Evolutionary conservation across 2,113 vertebrate species (phyloP), one percentile per base, ranked within the genome.

Genomic region (Sitta europaea): DNA sequence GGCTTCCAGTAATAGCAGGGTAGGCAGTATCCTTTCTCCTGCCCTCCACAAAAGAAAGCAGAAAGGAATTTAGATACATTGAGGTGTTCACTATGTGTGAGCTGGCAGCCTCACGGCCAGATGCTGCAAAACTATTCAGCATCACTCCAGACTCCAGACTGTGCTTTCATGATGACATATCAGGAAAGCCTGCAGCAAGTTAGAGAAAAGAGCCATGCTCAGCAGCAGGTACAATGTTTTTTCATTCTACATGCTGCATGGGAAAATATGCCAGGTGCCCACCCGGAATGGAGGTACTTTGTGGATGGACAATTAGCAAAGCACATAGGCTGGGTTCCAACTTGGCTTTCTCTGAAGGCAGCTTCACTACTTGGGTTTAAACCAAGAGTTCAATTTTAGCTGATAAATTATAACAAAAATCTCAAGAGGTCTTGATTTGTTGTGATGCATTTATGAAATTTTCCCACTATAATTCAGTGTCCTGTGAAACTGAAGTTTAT

Each of bases 281-380:
- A 2, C 11, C 13, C 0, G 0, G 9, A 15, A 33, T 53, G 45
- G 13, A 3, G 4, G 38, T 14, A 53, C 59, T 35, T 12, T 4
- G 22, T 28, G 54, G 27, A 33, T 4, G 8, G 47, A 47, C 61
- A 68, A n/a, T 20, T 11, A 75, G 36, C 1, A 1, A 38, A 77
- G 59, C 12, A 12, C 6, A 38, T 16, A 0, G 0, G 8, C 33
- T 59, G 29, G 9, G 11, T 22, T 72, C 55, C 74, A 33, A 29
- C 10, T 58, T 45, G 36, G 29, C 47, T 78, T 80, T 70, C 67
- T 36, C 35, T 47, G 24, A 51, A 43, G 47, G 42, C 31, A 36
- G 53, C 17, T 6, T 54, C 23, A 35, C 59, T 24, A 35, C 16
- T 77, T 3, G 2, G 42, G 14, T 50, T 70, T 54, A 91, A 92